A percentile compares a stretch with the other conserved stretches of the same genome.
These are phyloP conservation scores for Dendrolimus kikuchii DNA, from an alignment of 1,140 invertebrate species.

Conservation along the genomic window DNA sequence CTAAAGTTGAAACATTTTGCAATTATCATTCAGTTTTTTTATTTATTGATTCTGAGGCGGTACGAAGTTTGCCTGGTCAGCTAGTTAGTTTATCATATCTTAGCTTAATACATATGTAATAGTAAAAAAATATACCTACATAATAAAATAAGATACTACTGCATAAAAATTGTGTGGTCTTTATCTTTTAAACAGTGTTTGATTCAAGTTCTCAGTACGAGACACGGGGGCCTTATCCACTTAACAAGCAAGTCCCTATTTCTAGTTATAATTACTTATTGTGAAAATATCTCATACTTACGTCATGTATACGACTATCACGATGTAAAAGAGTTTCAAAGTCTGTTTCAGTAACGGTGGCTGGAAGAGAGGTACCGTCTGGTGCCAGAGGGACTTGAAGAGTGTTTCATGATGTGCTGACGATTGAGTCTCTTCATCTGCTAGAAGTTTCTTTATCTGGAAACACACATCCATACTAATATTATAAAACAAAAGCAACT, in stretches of 20 bases:
- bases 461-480: constrained; percentile 4
- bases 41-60: too few relatives aligned
- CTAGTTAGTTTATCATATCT: too few relatives aligned
- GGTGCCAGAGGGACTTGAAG: constrained; percentile 45
- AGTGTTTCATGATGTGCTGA: constrained; percentile 26
- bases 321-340: constrained; percentile 50
- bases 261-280: not conserved
- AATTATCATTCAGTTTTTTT: too few relatives aligned
- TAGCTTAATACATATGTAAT: too few relatives aligned
- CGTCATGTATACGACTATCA: constrained; percentile 61
- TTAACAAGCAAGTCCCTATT: not conserved
- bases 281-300: constrained; percentile 26
- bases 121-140: too few relatives aligned
- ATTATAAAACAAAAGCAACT: not conserved
- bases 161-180: too few relatives aligned
- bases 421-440: constrained; percentile 30
- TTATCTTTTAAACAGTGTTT: not conserved
- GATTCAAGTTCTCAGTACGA: not conserved
- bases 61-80: too few relatives aligned
- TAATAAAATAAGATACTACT: too few relatives aligned
- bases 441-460: constrained; percentile 41
- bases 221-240: not conserved
- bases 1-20: too few relatives aligned
- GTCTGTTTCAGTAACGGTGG: constrained; percentile 45
- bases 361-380: constrained; percentile 46